Evolutionary conservation across 2,113 vertebrate genomes (phyloP), one percentile per base, ranked within the genome.

Genomic region (Fulmarus glacialis): DNA sequence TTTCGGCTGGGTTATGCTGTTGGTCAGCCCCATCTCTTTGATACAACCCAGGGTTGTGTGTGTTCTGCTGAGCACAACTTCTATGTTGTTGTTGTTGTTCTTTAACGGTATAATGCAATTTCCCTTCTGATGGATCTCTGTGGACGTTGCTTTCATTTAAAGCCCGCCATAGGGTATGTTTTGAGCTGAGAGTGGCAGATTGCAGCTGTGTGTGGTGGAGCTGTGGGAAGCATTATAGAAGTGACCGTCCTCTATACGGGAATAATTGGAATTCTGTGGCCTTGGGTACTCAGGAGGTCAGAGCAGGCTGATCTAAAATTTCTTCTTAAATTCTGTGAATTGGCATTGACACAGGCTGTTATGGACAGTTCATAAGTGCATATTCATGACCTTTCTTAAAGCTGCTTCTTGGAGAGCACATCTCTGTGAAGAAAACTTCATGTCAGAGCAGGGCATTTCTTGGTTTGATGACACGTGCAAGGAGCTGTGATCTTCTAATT

Each of bases 391-490:
- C 34, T 81, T 64, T 12, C 36, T 58, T 66, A 55, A 90, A 70
- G 58, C 59, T 83, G 32, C 40, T 56, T 32, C 9, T 82, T 70
- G 74, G 45, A 32, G 62, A 60, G 34, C 11, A 5, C 6, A 8
- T 15, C 43, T 70, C 58, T 66, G 17, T 55, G 58, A n/a, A 43
- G 62, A 34, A 27, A 60, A 34, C 36, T 16, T 82, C 2, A 1
- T 15, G 22, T 36, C 16, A 4, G 43, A 48, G 9, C 22, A 52
- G 15, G 14, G 4, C 3, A 3, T 72, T 85, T 60, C 32, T 80
- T 77, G 62, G 7, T 62, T 77, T 77, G 58, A 50, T 0, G 1
- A 12, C 19, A 10, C 0, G 0, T 47, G 8, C 27, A 36, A 47
- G 36, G 47, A 81, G 8, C 59, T 78, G 45, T 60, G 27, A 27